These are phyloP conservation scores for Crotalus helleri DNA, from an alignment of 2,113 vertebrate genomes.

Conservation along the genomic window DNA sequence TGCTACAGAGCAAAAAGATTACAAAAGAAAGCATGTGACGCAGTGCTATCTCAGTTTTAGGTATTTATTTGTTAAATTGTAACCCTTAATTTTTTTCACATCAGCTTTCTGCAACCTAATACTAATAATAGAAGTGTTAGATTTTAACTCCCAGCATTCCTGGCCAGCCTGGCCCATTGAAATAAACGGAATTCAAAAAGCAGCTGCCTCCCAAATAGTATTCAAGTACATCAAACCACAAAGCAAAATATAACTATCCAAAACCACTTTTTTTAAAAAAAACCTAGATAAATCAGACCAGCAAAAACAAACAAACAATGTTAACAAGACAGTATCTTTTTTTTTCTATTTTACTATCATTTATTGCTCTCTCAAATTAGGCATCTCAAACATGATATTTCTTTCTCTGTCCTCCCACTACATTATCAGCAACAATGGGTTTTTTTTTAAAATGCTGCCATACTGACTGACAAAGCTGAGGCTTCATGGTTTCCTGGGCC, in stretches of 20 bases:
- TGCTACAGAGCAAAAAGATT: neutral
- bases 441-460: slow-evolving; percentile 13
- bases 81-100: neutral
- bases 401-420: neutral
- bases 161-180: neutral
- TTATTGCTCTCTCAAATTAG: no score
- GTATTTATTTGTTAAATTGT: neutral
- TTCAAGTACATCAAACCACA: neutral
- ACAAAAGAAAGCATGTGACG: neutral
- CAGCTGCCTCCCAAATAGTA: neutral
- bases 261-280: neutral
- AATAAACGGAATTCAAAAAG: neutral
- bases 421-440: neutral
- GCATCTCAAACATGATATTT: neutral
- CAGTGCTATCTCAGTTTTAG: neutral
- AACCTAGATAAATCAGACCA: neutral
- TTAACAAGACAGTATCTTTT: neutral
- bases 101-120: neutral
- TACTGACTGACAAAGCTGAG: slow-evolving; percentile 31
- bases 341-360: no score
- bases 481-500: slow-evolving; percentile 51
- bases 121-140: neutral
- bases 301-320: neutral
- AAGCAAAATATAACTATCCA: neutral
- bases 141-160: neutral